These are phyloP conservation scores for Lepidurus apus DNA, from an alignment of 1,140 invertebrate genomes.

Conservation along the genomic window DNA sequence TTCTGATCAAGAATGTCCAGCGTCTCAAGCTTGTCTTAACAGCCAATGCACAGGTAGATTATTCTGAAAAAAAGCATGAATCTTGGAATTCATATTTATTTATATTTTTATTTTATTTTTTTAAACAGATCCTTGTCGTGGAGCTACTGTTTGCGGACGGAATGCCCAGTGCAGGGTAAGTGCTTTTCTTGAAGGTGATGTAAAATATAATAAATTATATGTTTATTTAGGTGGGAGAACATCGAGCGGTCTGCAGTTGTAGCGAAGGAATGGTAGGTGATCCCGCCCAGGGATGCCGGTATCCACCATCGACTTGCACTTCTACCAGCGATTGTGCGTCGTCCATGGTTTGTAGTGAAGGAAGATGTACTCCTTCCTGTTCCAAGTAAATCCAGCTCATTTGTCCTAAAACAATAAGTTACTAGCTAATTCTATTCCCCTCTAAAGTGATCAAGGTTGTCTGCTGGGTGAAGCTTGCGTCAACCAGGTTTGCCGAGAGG, in stretches of 20 bases:
- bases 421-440: neutral
- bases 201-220: constrained; percentile 65
- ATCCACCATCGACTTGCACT: constrained; percentile 57
- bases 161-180: constrained; percentile 74
- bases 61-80: constrained; percentile 29
- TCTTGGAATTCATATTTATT: neutral
- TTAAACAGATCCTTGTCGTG: constrained; percentile 63
- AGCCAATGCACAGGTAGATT: constrained; percentile 57
- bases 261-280: constrained; percentile 65
- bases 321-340: constrained; percentile 58
- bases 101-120: too few species aligned
- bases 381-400: constrained; percentile 51
- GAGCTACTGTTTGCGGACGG: constrained; percentile 69
- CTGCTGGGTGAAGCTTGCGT: constrained; percentile 77
- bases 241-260: constrained; percentile 68
- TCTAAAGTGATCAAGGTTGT: constrained; percentile 65
- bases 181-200: neutral
- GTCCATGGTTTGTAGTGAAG: constrained; percentile 64
- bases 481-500: constrained; percentile 66
- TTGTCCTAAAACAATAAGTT: neutral
- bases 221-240: constrained; percentile 49
- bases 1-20: constrained; percentile 67
- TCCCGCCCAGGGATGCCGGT: constrained; percentile 63
- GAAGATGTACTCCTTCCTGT: constrained; percentile 66
- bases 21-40: constrained; percentile 61